Evolutionary conservation across 2,113 vertebrate species (phyloP).

Genomic region (Paedocypris sp.): DNA sequence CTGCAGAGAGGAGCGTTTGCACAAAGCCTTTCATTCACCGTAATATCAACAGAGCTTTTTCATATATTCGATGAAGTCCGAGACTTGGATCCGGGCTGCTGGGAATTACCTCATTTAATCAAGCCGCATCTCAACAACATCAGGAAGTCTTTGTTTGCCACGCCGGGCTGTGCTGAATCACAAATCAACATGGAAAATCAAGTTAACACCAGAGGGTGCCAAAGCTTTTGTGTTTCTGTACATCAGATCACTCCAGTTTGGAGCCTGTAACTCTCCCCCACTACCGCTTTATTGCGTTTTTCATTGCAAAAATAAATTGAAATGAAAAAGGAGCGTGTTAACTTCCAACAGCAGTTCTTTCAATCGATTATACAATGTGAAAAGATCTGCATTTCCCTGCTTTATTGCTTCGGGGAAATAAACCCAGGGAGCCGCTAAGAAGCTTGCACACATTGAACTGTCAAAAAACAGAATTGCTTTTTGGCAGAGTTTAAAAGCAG

Average conservation of each 20-base stretch:
- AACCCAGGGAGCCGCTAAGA: slow-evolving; percentile 1
- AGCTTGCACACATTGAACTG: slow-evolving; percentile 1
- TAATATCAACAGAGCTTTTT: neutral
- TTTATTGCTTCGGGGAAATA: neutral
- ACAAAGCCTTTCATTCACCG: neutral
- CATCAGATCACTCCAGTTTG: neutral
- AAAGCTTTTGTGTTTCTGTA: slow-evolving; percentile 62
- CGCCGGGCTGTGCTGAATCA: slow-evolving; percentile 17
- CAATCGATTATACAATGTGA: neutral
- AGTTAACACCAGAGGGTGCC: slow-evolving; percentile 71
- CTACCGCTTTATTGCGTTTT: slow-evolving; percentile 12
- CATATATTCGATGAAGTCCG: neutral
- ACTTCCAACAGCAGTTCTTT: neutral
- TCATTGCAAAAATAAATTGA: no score
- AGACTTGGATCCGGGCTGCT: slow-evolving; percentile 21
- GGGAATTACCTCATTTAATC: slow-evolving; percentile 30
- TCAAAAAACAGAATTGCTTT: slow-evolving; percentile 17
- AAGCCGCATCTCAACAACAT: slow-evolving; percentile 21
- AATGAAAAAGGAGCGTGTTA: slow-evolving; percentile 11
- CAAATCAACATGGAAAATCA: slow-evolving; percentile 47
- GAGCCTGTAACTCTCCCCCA: neutral
- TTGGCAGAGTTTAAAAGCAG: slow-evolving; percentile 7
- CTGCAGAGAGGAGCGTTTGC: neutral
- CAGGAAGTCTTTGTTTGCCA: slow-evolving; percentile 10
- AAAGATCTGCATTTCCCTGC: neutral